A percentile compares a stretch with the other conserved stretches of the same genome.
These are phyloP conservation scores for Serinus canaria DNA, from an alignment of 2,113 vertebrate genomes.

Conservation along the genomic window DNA sequence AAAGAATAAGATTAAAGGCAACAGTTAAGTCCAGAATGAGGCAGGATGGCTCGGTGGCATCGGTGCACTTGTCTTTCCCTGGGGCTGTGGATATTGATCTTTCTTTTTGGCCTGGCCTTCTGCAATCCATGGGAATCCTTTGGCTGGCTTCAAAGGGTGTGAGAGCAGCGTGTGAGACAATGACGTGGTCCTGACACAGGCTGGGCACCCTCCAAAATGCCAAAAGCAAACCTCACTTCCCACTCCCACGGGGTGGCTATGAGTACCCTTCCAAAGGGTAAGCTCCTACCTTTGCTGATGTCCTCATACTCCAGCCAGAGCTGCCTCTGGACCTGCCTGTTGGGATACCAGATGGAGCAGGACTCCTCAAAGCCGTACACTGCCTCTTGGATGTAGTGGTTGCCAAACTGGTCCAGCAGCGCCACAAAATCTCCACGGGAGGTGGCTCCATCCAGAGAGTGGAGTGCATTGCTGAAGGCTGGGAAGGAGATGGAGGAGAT, in stretches of 20 bases:
- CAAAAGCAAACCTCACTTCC: not conserved
- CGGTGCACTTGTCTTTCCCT: not conserved
- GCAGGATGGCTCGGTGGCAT: not conserved
- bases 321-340: constrained; percentile 93
- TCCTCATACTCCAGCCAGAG: constrained; percentile 99
- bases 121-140: not conserved
- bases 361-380: constrained; percentile 96
- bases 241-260: not conserved
- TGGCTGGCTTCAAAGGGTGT: accelerated
- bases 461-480: constrained; percentile 93
- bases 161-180: not conserved
- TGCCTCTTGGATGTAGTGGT: constrained; percentile 97
- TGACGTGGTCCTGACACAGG: not conserved
- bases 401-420: constrained; percentile 93
- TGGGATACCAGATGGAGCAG: constrained; percentile 98
- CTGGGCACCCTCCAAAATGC: not conserved
- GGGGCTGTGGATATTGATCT: not conserved
- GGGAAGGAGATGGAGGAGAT: not conserved
- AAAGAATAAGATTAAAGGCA: constrained; percentile 6
- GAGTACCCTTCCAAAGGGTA: not conserved
- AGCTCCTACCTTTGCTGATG: constrained; percentile 91
- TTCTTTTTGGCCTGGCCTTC: not conserved
- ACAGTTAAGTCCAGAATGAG: not conserved
- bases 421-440: constrained; percentile 90
- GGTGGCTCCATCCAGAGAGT: constrained; percentile 92